phyloP scores from a whole-genome alignment of 2,888 invertebrate species.

The Polydrusus cervinus region DNA sequence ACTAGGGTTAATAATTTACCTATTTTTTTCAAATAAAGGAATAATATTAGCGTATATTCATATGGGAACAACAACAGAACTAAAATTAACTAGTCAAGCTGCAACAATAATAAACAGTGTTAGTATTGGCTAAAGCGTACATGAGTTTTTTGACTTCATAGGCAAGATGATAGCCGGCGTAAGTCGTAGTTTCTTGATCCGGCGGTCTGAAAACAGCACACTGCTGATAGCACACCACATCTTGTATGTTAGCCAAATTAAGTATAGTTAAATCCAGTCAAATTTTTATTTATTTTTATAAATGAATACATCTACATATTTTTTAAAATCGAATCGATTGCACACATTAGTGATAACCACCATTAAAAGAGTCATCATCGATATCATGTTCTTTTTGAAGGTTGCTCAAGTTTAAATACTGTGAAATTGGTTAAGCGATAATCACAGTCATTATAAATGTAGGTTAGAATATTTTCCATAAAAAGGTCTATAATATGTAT shows the following conservation, averaged over 20 bases:
- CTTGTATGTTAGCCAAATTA: constrained; percentile 34
- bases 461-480: too few species aligned
- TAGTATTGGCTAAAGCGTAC: constrained; percentile 83
- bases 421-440: too few species aligned
- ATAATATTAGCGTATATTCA: constrained; percentile 13
- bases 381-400: too few species aligned
- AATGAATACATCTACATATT: neutral
- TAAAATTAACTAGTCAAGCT: constrained; percentile 61
- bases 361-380: too few species aligned
- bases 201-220: constrained; percentile 89
- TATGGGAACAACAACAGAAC: constrained; percentile 15
- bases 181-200: constrained; percentile 92
- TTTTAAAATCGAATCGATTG: too few species aligned
- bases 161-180: constrained; percentile 99
- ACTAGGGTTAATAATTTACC: neutral
- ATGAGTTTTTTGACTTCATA: constrained; percentile 99
- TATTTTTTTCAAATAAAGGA: neutral
- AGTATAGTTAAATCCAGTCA: constrained; percentile 19
- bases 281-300: constrained; percentile 13
- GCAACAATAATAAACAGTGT: constrained; percentile 65
- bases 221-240: constrained; percentile 70
- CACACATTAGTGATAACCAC: too few species aligned
- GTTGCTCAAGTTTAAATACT: too few species aligned
- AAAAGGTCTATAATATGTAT: too few species aligned
- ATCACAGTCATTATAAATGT: too few species aligned